phyloP scores from a whole-genome alignment of 2,113 vertebrate species.

The Onychostoma macrolepis region DNA sequence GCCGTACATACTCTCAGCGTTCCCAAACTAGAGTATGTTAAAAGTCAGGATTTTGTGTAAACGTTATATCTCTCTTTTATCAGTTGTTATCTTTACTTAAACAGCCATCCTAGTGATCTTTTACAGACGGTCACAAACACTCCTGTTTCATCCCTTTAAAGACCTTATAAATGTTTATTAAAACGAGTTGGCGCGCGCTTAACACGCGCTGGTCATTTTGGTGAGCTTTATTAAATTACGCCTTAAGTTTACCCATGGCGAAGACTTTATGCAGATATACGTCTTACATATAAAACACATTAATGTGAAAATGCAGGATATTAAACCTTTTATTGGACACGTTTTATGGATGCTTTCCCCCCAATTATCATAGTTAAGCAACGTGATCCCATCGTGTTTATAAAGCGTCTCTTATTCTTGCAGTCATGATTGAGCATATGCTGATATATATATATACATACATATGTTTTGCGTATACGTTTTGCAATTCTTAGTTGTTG shows the following conservation, averaged over 20 bases:
- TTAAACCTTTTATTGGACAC: constrained; percentile 3
- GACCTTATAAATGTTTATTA: constrained; percentile 37
- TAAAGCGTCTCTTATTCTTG: neutral
- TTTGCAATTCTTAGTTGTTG: neutral
- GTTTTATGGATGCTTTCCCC: neutral
- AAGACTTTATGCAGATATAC: neutral
- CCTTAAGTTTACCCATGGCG: neutral
- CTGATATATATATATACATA: no score
- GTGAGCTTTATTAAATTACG: constrained; percentile 12
- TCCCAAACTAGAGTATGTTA: neutral
- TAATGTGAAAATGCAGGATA: neutral
- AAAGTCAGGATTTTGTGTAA: neutral
- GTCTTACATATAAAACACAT: neutral
- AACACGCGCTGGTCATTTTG: constrained; percentile 4
- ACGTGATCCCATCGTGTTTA: neutral
- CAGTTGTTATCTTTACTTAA: neutral
- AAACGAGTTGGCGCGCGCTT: constrained; percentile 32
- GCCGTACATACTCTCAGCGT: neutral
- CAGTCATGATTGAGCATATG: no score
- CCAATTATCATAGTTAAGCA: neutral
- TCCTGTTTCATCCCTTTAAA: constrained; percentile 26
- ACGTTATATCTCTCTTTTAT: neutral
- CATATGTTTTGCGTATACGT: neutral
- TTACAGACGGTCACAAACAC: neutral
- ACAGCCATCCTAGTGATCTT: neutral